These are phyloP conservation scores for Peromyscus polionotus DNA, from an alignment of 2,113 vertebrate genomes.

Conservation along the genomic window DNA sequence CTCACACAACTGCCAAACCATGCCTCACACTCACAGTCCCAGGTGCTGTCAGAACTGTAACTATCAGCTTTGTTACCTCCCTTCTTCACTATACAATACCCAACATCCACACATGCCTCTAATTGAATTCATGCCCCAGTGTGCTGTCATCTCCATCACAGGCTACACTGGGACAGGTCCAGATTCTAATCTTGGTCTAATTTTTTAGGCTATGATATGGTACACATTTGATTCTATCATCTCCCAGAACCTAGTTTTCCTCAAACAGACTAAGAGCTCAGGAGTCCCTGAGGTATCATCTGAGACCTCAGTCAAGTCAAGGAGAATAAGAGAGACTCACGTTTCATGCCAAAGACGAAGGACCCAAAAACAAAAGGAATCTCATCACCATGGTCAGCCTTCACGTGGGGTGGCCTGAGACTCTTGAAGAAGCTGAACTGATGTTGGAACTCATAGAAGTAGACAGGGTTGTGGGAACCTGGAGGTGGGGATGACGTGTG, in stretches of 20 bases:
- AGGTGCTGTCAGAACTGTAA: not conserved
- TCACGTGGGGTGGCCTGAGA: not conserved
- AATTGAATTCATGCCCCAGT: not conserved
- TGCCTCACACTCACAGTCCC: not conserved
- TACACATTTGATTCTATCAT: not conserved
- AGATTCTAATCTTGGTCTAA: not conserved
- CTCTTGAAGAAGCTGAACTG: not conserved
- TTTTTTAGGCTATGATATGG: no score
- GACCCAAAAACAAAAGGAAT: not conserved
- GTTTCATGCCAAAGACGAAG: not conserved
- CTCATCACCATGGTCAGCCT: not conserved
- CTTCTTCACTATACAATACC: not conserved
- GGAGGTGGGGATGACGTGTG: fast-evolving
- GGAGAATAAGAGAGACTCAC: not conserved
- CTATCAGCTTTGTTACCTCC: not conserved
- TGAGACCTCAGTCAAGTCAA: not conserved
- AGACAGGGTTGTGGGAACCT: slow-evolving; percentile 90
- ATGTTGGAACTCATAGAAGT: slow-evolving; percentile 92
- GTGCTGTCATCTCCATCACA: fast-evolving
- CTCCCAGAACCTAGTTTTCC: not conserved
- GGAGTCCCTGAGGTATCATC: not conserved
- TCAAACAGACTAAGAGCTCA: not conserved
- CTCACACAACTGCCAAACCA: not conserved
- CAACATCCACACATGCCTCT: not conserved
- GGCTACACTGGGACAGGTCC: not conserved